Base-by-base conservation (phyloP, 2,113 vertebrate genomes). In the Gavia stellata region DNA sequence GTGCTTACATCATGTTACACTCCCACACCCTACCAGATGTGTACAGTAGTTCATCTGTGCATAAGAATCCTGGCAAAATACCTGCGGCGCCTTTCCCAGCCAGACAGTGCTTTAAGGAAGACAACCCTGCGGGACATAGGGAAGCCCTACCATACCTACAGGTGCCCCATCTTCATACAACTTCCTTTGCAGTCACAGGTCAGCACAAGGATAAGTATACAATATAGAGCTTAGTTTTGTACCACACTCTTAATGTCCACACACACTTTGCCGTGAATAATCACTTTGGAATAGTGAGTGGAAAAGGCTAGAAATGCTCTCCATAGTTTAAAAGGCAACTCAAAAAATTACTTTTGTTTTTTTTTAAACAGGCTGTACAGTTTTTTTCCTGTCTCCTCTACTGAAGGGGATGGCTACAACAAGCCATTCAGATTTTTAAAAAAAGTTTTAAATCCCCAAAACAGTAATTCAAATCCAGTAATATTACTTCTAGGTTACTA, bases 11-110 rank as follows among this genome's bases (percentile, higher is more conserved):
- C 25, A 2, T 3, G 5, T 47, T 28, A 29, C 49, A 3, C 20
- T 56, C 38, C 38, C 0, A 0, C 67, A 77, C 45, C 36, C 40
- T 17, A 21, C 49, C 6, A 3, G 25, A 12, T 13, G 10, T 0
- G 0, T 33, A n/a, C 20, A 21, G 9, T 3, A 55, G 21, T 34
- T 52, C 24, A 73, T 14, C 31, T 65, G 49, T 33, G 36, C 25
- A 1, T 36, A 53, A 21, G 87, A 81, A 68, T 59, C n/a, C 73
- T 29, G 17, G 61, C n/a, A 90, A 44, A 72, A 53, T 17, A 72
- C 56, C 70, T 56, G 9, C 6, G 2, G 14, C 31, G 21, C 18
- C 45, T 79, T 55, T 88, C 53, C 47, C 63, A 92, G 50, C 10
- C 34, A 56, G 49, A 1, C 0, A 0, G 10, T 38, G 19, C 62